Conservation (phyloP, 2,888 invertebrate species). For the Agonopterix arenella region DNA sequence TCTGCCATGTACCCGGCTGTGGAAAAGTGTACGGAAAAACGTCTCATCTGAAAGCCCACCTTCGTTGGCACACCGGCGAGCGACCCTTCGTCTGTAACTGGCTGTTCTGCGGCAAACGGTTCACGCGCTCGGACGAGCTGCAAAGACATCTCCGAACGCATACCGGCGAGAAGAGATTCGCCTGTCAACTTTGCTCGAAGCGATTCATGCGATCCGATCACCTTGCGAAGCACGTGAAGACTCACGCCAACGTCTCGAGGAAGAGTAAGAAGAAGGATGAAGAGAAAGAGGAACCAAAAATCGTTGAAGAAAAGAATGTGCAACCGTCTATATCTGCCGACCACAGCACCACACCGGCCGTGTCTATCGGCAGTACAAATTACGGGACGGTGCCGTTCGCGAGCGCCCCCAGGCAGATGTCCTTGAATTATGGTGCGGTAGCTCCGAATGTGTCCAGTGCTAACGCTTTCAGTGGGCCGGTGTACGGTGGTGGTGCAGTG, state of each 20-base stretch:
- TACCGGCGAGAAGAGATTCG: constrained; percentile 92
- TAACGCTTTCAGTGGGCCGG: constrained; percentile 34
- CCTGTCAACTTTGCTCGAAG: constrained; percentile 91
- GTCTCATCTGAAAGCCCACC: constrained; percentile 94
- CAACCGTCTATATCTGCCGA: constrained; percentile 6
- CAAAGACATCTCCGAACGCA: constrained; percentile 93
- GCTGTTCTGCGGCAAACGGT: constrained; percentile 92
- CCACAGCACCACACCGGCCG: constrained; percentile 13
- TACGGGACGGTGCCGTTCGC: constrained; percentile 48
- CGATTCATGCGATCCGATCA: constrained; percentile 96
- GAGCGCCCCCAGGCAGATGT: constrained; percentile 37
- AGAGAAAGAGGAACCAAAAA: constrained; percentile 54
- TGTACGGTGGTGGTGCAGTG: constrained; percentile 40
- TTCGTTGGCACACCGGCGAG: constrained; percentile 96
- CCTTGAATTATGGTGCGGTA: constrained; percentile 49
- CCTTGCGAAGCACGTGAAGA: constrained; percentile 94
- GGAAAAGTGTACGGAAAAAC: constrained; percentile 94
- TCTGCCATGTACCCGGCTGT: constrained; percentile 92
- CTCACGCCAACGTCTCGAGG: constrained; percentile 83
- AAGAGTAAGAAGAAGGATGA: constrained; percentile 66
- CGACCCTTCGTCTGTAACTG: constrained; percentile 93
- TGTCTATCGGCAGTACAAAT: constrained; percentile 44
- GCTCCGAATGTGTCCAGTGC: constrained; percentile 39
- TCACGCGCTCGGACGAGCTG: constrained; percentile 94
- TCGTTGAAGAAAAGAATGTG: constrained; percentile 27